These are phyloP conservation scores for Luffia ferchaultella DNA, from an alignment of 2,888 invertebrate genomes.

Conservation along the genomic window DNA sequence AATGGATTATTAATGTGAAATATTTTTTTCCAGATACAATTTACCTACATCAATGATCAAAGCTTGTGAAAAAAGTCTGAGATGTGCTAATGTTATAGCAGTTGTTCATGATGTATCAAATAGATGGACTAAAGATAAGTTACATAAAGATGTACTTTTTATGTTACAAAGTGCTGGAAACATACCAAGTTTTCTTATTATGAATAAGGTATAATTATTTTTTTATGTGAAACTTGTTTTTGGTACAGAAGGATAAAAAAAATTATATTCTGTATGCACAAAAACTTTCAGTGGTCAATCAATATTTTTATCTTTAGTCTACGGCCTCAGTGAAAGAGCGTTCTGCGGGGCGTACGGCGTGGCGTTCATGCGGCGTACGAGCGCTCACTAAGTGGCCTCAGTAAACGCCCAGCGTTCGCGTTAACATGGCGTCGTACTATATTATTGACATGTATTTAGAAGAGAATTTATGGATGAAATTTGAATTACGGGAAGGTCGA, in stretches of 20 bases:
- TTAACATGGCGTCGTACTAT: no score
- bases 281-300: background rate
- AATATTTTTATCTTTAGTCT: background rate
- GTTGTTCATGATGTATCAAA: slow-evolving; percentile 88
- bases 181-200: slow-evolving; percentile 76
- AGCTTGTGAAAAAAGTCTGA: slow-evolving; percentile 67
- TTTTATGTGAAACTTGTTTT: background rate
- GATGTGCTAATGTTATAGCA: slow-evolving; percentile 81
- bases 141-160: slow-evolving; percentile 75
- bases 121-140: slow-evolving; percentile 68
- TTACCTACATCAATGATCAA: slow-evolving; percentile 46
- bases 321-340: no score
- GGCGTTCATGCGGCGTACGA: no score
- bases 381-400: no score
- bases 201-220: slow-evolving; percentile 81
- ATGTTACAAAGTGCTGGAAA: slow-evolving; percentile 70
- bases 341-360: no score
- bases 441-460: no score
- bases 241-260: background rate
- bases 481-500: no score
- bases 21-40: slow-evolving; percentile 32
- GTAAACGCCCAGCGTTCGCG: no score
- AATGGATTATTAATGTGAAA: no score
- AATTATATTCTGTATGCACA: background rate
- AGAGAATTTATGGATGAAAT: no score